Base-by-base conservation (phyloP, 2,888 invertebrate species). In the Heliconius hortense region DNA sequence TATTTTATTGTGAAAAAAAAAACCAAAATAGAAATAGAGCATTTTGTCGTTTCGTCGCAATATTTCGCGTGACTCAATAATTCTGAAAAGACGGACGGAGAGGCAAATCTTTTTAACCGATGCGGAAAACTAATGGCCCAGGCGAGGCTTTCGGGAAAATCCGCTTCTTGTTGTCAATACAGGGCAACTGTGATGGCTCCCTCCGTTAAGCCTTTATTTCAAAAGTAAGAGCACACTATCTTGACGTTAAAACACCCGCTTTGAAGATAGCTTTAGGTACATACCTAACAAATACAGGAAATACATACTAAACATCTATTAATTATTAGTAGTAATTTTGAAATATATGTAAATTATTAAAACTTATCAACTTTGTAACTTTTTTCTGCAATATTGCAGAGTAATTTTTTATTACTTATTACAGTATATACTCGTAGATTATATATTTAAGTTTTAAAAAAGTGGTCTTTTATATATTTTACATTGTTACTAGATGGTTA, bases 131-230 rank as follows among this genome's bases (percentile, higher is more conserved):
- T 94, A 94, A 94, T 94, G 93, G 93, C 92, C 87, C 87, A 93
- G 92, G 93, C 93, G 93, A 90, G 90, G 92, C 92, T 93, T 92
- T 92, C 88, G 89, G 85, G 85, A 85, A 92, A 93, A 94, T 93
- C 93, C 92, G 92, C 90, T 93, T 91, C 92, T 92, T 92, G 92
- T 94, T 94, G 93, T 94, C 93, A 93, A 93, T 93, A 94, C 93
- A 88, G 88, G 88, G 91, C 90, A 88, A 89, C 92, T 86, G 88
- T 92, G 93, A 93, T 91, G 93, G 89, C 89, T 91, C 89, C 89
- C 90, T 85, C 88, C 85, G 89, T 89, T 93, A 92, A 93, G 92
- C 93, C 93, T 93, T 93, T 93, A 91, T 90, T 92, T 92, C 90
- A 89, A 84, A 89, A 90, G 87, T 85, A 86, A 84, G 80, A 85